Conservation (phyloP, 2,888 invertebrate species). For the Cataglyphis albicans region DNA sequence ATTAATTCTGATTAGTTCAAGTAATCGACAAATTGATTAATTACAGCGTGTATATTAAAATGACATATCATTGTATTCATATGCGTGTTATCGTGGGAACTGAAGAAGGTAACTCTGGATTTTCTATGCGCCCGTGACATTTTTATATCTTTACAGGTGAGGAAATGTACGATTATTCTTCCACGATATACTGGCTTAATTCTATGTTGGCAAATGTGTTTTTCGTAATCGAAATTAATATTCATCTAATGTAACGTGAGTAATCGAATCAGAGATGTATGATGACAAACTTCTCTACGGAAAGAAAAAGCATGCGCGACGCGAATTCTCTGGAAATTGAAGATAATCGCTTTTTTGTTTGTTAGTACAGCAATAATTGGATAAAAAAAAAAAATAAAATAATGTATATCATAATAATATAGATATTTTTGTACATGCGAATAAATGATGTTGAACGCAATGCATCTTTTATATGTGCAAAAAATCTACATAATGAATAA, state of each 20-base stretch:
- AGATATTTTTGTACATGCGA: neutral
- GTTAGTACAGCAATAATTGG: neutral
- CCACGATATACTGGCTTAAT: constrained; percentile 83
- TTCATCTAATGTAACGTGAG: neutral
- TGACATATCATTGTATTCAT: constrained; percentile 86
- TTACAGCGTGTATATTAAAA: constrained; percentile 87
- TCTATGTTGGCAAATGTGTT: constrained; percentile 78
- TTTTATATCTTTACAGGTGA: constrained; percentile 87
- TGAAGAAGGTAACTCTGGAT: constrained; percentile 79
- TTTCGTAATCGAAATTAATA: neutral
- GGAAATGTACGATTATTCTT: constrained; percentile 60
- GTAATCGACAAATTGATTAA: constrained; percentile 85
- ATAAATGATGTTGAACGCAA: neutral
- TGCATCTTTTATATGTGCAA: neutral
- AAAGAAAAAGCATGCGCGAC: neutral
- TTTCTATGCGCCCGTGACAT: constrained; percentile 84
- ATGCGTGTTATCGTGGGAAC: constrained; percentile 76
- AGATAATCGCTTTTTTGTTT: neutral
- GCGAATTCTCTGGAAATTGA: neutral
- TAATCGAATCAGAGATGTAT: neutral
- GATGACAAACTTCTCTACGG: neutral
- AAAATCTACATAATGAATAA: neutral
- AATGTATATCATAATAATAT: neutral
- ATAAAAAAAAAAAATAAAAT: neutral
- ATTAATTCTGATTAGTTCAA: neutral